Evolutionary conservation across 2,797 vertebrate genomes (phyloP), one percentile per base, ranked within the genome.

Genomic region (Pogoniulus pusillus): DNA sequence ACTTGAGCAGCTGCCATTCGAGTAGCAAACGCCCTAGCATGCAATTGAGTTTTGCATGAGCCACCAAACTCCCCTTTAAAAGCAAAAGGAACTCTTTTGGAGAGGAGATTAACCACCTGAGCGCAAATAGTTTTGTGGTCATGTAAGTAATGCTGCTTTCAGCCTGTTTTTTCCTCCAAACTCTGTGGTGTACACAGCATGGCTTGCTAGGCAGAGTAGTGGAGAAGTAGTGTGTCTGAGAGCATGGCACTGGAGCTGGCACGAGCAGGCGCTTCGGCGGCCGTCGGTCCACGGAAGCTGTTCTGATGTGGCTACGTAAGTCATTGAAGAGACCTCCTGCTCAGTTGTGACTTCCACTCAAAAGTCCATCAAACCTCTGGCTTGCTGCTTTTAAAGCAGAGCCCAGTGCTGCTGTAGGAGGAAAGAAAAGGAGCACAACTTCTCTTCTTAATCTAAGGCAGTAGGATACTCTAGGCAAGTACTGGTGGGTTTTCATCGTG

Each of bases 1-100:
- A 41, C 16, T 39, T 7, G 16, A 41, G 41, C 41, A 41, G 41
- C 41, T 41, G 41, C 41, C 41, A 41, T 41, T 41, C 7, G 41
- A 41, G 41, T 41, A 41, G 41, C 16, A 41, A 41, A 41, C 17
- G 41, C 41, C 41, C 85, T 82, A 93, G 93, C 96, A 97, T 96
- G 96, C 87, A 93, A 93, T 85, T 91, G 83, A 95, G 89, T 86
- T 97, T 94, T 96, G 96, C 97, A 97, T 97, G 97, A 95, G 84
- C 94, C 35, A 91, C 45, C 4, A 70, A 80, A 79, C 65, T 88
- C 74, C 82, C 23, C 87, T 85, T 72, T 47, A 22, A 66, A 70
- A 82, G 8, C 41, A 43, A 53, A 82, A 54, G 39, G 75, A 51
- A n/a, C n/a, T 80, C 47, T 82, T 93, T 74, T 49, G 47, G 47